Evolutionary conservation across 2,888 invertebrate species (phyloP), one percentile per base, ranked within the genome.

Genomic region (Campoplex nolae): DNA sequence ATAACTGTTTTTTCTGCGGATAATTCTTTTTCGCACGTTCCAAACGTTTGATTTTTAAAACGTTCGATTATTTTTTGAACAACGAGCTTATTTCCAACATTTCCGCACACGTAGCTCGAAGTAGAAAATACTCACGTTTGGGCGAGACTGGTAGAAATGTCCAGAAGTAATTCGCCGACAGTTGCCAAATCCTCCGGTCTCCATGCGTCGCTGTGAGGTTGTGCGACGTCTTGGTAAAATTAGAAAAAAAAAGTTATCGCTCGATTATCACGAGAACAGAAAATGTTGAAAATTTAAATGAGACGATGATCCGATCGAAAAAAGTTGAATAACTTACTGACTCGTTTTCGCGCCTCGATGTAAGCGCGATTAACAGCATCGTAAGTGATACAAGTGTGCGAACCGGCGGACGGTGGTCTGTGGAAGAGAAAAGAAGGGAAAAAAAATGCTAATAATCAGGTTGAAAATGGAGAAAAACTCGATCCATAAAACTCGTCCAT

Each of bases 291-390:
- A 38, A 38, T 38, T 38, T 6, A 0, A 3, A 45, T 45, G 3
- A 45, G 3, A 13, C 3, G 42, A 42, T 42, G 9, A 42, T 9
- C 9, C 42, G 42, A 0, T 38, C 16, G 56, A 18, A 28, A 58
- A 4, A 54, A 80, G 65, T 13, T 16, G 67, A 38, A 56, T 13
- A 54, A 97, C 97, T 97, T 96, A 98, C 98, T 96, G 92, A 98
- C 97, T 95, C 98, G 96, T 94, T 98, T 97, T 92, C 98, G 96
- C 75, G 98, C 98, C 93, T 98, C 97, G 89, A 97, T 95, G 95
- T 98, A 98, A 68, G 98, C 98, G 91, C 97, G 97, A 95, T 98
- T 98, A 86, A 98, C 96, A 77, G 98, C 98, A 92, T 98, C 98
- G 94, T 97, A 98, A 7, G 98, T 98, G 93, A 98, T 98, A 94